phyloP scores from a whole-genome alignment of 2,797 vertebrate species.

The Acropternis orthonyx region DNA sequence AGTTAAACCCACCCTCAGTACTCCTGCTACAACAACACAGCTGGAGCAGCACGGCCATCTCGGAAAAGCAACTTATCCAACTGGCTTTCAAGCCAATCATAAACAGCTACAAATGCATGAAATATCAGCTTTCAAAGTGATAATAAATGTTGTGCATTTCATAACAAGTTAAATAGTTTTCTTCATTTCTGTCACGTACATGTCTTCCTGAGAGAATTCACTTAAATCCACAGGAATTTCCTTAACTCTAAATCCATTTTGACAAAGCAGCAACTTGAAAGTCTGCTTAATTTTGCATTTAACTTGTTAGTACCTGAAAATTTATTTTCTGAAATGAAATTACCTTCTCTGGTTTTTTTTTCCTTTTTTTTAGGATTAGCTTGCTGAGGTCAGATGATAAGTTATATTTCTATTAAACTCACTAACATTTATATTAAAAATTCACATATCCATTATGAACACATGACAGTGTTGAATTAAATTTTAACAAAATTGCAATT shows the following conservation, averaged over 20 bases:
- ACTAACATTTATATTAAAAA: background rate
- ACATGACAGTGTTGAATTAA: background rate
- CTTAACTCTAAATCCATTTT: background rate
- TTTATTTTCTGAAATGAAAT: background rate
- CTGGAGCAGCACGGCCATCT: background rate
- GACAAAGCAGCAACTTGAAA: slow-evolving; percentile 12
- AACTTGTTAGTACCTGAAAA: background rate
- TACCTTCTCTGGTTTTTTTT: background rate
- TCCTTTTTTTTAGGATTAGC: background rate
- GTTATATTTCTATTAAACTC: background rate
- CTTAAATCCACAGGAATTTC: slow-evolving; percentile 5
- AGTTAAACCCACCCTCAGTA: background rate
- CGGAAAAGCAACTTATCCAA: background rate
- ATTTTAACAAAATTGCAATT: background rate
- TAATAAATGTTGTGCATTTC: background rate
- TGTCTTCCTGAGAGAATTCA: background rate
- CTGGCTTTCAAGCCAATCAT: background rate
- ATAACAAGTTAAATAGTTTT: background rate
- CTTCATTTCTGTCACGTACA: background rate
- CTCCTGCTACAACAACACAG: background rate
- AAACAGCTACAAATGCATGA: background rate
- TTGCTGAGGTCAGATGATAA: background rate
- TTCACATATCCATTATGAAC: background rate
- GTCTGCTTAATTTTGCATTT: background rate
- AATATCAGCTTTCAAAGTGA: background rate